phyloP scores from a whole-genome alignment of 1,140 invertebrate genomes.

The Hylyphantes graminicola region DNA sequence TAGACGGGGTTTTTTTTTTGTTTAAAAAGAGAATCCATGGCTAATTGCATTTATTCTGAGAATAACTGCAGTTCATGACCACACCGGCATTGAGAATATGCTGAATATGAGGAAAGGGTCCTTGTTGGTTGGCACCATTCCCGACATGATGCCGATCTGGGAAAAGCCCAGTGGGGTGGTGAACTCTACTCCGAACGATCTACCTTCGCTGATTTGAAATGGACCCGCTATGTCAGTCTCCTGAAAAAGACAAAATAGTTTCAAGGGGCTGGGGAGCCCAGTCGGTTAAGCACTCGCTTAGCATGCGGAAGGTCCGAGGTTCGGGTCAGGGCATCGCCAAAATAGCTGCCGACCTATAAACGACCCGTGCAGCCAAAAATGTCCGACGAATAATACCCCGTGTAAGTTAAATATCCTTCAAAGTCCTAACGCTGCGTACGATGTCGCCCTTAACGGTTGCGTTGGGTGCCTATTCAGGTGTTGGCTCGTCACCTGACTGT shows the following conservation, averaged over 20 bases:
- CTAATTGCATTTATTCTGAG: not conserved
- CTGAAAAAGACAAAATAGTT: constrained; percentile 3
- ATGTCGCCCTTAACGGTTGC: too few species aligned
- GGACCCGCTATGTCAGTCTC: constrained; percentile 50
- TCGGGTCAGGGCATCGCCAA: too few species aligned
- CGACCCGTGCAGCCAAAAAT: too few species aligned
- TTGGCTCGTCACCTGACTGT: too few species aligned
- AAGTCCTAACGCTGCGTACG: too few species aligned
- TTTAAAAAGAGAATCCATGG: not conserved
- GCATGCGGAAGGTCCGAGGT: too few species aligned
- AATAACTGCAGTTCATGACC: not conserved
- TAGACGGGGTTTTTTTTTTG: not conserved
- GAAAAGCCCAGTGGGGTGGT: constrained; percentile 10
- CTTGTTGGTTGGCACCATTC: constrained; percentile 14
- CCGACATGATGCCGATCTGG: constrained; percentile 15
- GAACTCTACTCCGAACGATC: constrained; percentile 9
- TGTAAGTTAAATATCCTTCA: too few species aligned
- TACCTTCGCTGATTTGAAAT: constrained; percentile 19
- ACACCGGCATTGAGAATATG: constrained; percentile 25
- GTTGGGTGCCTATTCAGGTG: too few species aligned
- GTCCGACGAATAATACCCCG: too few species aligned
- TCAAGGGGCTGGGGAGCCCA: too few species aligned
- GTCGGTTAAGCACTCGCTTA: too few species aligned
- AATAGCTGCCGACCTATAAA: too few species aligned
- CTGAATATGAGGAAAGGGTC: constrained; percentile 38